Percentiles rank a stretch among this genome's conserved stretches.
Evolutionary conservation across 2,113 vertebrate species (phyloP).

Genomic region (Hyperoodon ampullatus): DNA sequence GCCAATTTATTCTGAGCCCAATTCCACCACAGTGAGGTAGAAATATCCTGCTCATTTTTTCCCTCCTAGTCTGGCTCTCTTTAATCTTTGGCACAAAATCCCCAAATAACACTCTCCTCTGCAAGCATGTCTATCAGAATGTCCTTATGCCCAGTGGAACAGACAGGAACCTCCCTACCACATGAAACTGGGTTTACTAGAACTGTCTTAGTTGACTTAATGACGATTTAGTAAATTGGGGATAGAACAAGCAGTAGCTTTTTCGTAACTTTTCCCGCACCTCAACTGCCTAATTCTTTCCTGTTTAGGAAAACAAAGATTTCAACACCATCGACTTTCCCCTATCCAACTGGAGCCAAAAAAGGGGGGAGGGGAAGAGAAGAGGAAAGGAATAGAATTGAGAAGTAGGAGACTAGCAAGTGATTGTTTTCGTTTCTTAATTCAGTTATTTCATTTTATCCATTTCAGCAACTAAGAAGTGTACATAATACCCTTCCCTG

Average conservation of each 20-base stretch:
- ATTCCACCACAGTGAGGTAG: neutral
- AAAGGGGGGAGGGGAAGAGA: neutral
- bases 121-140: slow-evolving; percentile 41
- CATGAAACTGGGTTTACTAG: neutral
- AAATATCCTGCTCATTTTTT: neutral
- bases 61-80: neutral
- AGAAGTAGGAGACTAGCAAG: slow-evolving; percentile 15
- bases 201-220: slow-evolving; percentile 33
- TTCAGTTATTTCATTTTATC: slow-evolving; percentile 44
- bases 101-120: neutral
- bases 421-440: slow-evolving; percentile 43
- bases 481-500: neutral
- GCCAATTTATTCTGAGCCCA: neutral
- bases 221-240: slow-evolving; percentile 18
- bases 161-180: neutral
- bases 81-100: slow-evolving; percentile 31
- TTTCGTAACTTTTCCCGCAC: neutral
- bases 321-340: slow-evolving; percentile 21
- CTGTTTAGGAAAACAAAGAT: slow-evolving; percentile 58
- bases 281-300: slow-evolving; percentile 39
- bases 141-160: neutral
- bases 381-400: neutral
- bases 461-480: slow-evolving; percentile 46
- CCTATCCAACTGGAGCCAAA: neutral
- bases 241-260: neutral